Evolutionary conservation across 2,888 invertebrate species (phyloP).

Genomic region (Pelosia muscerda): DNA sequence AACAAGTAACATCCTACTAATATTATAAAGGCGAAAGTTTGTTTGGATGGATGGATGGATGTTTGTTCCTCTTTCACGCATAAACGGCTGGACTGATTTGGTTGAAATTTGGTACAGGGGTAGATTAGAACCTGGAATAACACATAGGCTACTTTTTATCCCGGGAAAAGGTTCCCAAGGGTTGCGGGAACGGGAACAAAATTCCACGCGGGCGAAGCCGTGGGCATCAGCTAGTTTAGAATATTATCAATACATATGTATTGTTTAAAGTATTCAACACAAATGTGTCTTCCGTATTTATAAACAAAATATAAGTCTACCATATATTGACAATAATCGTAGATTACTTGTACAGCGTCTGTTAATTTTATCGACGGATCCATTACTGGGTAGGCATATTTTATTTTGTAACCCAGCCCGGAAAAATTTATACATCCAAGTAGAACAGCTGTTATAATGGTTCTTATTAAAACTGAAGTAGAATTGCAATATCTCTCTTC

Average conservation of each 20-base stretch:
- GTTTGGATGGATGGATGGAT: no score
- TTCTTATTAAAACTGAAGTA: slow-evolving; percentile 37
- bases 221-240: no score
- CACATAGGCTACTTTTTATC: no score
- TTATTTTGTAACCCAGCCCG: slow-evolving; percentile 64
- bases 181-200: no score
- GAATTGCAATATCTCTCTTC: slow-evolving; percentile 32
- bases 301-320: slow-evolving; percentile 69
- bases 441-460: slow-evolving; percentile 38
- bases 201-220: no score
- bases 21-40: no score
- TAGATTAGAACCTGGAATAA: no score
- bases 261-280: slow-evolving; percentile 65
- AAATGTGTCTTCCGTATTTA: slow-evolving; percentile 66
- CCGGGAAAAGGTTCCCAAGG: no score
- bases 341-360: slow-evolving; percentile 66
- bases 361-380: slow-evolving; percentile 65
- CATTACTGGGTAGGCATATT: slow-evolving; percentile 50
- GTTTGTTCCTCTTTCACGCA: no score
- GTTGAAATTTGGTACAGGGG: no score
- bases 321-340: slow-evolving; percentile 66
- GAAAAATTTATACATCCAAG: slow-evolving; percentile 55
- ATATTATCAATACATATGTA: slow-evolving; percentile 66
- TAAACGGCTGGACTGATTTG: no score
- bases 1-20: slow-evolving; percentile 53